A percentile compares a stretch with the other conserved stretches of the same genome.
Conservation (phyloP, 2,888 invertebrate species). For the Amiota communis region DNA sequence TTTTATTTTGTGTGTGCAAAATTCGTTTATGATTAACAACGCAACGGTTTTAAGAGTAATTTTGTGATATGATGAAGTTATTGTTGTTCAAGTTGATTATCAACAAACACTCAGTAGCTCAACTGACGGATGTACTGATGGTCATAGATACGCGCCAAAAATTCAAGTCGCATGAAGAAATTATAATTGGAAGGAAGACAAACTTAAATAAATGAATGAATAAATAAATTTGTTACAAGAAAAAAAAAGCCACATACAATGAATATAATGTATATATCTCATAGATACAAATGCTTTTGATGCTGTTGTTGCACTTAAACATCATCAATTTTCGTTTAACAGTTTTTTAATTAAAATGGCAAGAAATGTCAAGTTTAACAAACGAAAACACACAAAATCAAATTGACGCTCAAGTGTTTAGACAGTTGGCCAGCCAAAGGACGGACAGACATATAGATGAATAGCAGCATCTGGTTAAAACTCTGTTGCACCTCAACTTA, state of each 20-base stretch:
- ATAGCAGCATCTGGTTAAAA: neutral
- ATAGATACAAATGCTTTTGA: no score
- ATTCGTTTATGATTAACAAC: neutral
- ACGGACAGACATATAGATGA: neutral
- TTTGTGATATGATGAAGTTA: neutral
- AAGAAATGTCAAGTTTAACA: slow-evolving; percentile 68
- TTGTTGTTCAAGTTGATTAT: neutral
- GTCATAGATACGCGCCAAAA: neutral
- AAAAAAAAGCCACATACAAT: no score
- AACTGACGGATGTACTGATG: slow-evolving; percentile 6
- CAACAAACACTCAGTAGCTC: neutral
- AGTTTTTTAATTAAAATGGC: slow-evolving; percentile 64
- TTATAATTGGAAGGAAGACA: no score
- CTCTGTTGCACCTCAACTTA: slow-evolving; percentile 2
- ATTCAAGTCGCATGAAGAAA: no score
- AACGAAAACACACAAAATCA: slow-evolving; percentile 58
- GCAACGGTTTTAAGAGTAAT: neutral
- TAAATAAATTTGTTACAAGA: no score
- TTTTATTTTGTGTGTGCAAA: neutral
- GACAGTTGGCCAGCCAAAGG: slow-evolving; percentile 28
- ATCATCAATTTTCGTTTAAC: slow-evolving; percentile 40
- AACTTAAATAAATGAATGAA: no score
- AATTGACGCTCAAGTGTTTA: slow-evolving; percentile 34
- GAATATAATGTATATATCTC: no score
- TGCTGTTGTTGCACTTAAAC: no score